Conservation (phyloP, 2,797 vertebrate species). For the Myotis vivesi region DNA sequence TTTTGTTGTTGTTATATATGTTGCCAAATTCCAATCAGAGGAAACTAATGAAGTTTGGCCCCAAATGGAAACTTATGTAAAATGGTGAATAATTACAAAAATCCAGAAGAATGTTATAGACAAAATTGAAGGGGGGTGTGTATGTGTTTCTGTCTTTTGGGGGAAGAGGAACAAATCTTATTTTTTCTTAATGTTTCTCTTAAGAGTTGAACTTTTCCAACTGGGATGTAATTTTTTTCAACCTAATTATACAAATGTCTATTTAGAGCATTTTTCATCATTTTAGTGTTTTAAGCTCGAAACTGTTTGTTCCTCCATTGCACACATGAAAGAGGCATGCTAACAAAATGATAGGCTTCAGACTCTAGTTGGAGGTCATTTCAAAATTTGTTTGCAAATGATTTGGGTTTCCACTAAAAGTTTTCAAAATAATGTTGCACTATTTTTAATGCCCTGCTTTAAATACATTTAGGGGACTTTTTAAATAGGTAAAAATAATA, state of each 20-base stretch:
- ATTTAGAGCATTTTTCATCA: background rate
- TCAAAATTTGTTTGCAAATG: slow-evolving; percentile 33
- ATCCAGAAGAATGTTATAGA: background rate
- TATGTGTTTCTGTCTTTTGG: background rate
- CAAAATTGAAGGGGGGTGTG: background rate
- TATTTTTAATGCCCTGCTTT: background rate
- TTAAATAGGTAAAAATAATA: slow-evolving; percentile 37
- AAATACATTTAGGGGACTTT: slow-evolving; percentile 34
- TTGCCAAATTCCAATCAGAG: slow-evolving; percentile 18
- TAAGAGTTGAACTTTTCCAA: slow-evolving; percentile 38
- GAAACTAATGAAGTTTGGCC: slow-evolving; percentile 19
- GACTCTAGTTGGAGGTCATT: background rate
- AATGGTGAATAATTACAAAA: slow-evolving; percentile 41
- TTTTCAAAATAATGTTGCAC: slow-evolving; percentile 28
- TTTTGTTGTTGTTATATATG: slow-evolving; percentile 6
- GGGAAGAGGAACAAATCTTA: background rate
- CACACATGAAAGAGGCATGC: background rate
- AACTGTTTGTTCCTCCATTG: background rate
- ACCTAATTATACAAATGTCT: background rate
- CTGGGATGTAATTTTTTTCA: background rate
- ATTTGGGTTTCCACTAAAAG: slow-evolving; percentile 11
- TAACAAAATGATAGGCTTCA: background rate
- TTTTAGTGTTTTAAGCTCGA: slow-evolving; percentile 36
- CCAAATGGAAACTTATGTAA: slow-evolving; percentile 1
- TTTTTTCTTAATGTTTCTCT: slow-evolving; percentile 31